phyloP scores from a whole-genome alignment of 2,888 invertebrate genomes.

The Pandemis heparana region DNA sequence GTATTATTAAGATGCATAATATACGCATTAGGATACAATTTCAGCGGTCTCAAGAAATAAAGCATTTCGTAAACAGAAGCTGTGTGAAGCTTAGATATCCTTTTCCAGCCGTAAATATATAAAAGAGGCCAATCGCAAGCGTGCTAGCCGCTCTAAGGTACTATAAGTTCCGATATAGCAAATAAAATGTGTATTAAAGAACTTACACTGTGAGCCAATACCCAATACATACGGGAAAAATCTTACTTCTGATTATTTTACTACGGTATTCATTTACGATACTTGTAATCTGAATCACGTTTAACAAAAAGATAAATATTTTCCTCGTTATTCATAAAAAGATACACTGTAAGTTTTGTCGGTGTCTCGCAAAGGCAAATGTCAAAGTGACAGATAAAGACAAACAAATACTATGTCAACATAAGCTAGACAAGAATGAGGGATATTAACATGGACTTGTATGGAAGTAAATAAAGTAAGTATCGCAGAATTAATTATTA shows the following conservation, averaged over 20 bases:
- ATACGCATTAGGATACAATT: not conserved
- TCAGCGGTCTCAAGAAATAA: not conserved
- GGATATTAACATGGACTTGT: too few relatives aligned
- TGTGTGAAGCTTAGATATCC: not conserved
- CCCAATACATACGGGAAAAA: not conserved
- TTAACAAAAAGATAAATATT: slow-evolving; percentile 5
- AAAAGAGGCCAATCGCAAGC: not conserved
- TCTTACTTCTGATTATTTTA: slow-evolving; percentile 8
- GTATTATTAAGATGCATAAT: not conserved
- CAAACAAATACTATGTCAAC: too few relatives aligned
- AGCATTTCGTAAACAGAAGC: not conserved
- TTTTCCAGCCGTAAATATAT: not conserved
- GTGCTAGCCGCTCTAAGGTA: not conserved
- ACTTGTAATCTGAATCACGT: not conserved
- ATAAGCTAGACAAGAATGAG: too few relatives aligned
- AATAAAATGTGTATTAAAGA: not conserved
- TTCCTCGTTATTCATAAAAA: too few relatives aligned
- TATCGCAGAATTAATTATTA: too few relatives aligned
- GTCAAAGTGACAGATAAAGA: too few relatives aligned
- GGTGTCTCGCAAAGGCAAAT: too few relatives aligned
- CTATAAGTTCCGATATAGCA: not conserved
- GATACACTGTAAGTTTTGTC: too few relatives aligned
- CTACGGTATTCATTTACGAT: not conserved
- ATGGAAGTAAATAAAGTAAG: too few relatives aligned
- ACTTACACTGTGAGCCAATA: not conserved